phyloP scores from a whole-genome alignment of 2,113 vertebrate genomes.

The Tenrec ecaudatus region DNA sequence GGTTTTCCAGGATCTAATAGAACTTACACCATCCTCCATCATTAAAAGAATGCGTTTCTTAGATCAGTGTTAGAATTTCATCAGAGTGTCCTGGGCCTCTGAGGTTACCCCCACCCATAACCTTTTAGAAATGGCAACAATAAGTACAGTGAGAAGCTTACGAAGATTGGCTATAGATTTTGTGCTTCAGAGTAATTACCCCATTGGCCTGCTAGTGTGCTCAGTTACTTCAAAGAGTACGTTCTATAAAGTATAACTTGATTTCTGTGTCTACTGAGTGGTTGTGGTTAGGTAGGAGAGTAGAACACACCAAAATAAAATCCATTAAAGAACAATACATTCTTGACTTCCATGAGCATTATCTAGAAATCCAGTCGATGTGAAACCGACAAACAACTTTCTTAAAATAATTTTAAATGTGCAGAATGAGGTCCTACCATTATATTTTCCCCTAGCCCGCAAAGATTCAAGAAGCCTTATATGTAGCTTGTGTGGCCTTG shows the following conservation, averaged over 20 bases:
- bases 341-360: background rate
- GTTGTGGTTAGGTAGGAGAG: background rate
- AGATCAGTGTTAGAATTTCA: too few relatives aligned
- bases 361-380: background rate
- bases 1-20: too few relatives aligned
- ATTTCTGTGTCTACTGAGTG: background rate
- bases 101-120: too few relatives aligned
- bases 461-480: background rate
- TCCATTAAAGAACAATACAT: background rate
- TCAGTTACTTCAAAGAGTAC: background rate
- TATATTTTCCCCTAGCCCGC: background rate
- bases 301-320: background rate
- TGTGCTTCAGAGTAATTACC: background rate
- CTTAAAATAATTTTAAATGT: constrained; percentile 16
- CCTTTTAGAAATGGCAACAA: too few relatives aligned
- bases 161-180: background rate
- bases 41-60: too few relatives aligned
- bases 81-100: too few relatives aligned
- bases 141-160: background rate
- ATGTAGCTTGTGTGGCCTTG: background rate
- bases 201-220: background rate
- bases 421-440: background rate
- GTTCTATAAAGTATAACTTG: background rate
- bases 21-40: too few relatives aligned
- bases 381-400: background rate